Evolutionary conservation across 2,888 invertebrate genomes (phyloP).

Genomic region (Tipula lateralis): DNA sequence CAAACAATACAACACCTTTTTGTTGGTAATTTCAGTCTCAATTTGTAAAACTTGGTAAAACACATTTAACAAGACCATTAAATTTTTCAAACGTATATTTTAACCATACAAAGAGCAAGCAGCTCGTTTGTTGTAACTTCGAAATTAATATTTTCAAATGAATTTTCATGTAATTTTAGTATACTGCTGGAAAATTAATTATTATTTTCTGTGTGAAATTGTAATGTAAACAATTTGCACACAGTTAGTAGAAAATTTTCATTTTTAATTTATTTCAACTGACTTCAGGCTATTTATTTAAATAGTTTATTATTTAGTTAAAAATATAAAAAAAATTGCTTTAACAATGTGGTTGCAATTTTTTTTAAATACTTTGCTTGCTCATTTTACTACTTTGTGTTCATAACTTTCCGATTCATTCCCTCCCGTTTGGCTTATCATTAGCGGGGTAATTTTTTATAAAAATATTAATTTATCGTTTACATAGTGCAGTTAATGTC

Average conservation of each 20-base stretch:
- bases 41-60: not conserved
- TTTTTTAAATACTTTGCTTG: not conserved
- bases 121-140: not conserved
- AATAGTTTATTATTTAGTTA: not conserved
- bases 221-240: not conserved
- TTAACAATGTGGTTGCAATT: not conserved
- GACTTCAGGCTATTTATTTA: not conserved
- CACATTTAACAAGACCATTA: not conserved
- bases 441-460: not conserved
- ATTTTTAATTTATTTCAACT: not conserved
- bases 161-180: not conserved
- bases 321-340: not conserved
- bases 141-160: not conserved
- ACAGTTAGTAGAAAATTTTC: not conserved
- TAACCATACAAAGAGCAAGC: not conserved
- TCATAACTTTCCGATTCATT: not conserved
- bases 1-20: not conserved
- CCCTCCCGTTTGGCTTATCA: not conserved
- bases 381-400: not conserved
- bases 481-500: not conserved
- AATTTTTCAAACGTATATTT: not conserved
- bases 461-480: not conserved
- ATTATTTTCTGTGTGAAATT: not conserved
- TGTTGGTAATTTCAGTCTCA: not conserved
- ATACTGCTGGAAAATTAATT: not conserved